phyloP scores from a whole-genome alignment of 2,113 vertebrate species.

The Leucopternis melanops region DNA sequence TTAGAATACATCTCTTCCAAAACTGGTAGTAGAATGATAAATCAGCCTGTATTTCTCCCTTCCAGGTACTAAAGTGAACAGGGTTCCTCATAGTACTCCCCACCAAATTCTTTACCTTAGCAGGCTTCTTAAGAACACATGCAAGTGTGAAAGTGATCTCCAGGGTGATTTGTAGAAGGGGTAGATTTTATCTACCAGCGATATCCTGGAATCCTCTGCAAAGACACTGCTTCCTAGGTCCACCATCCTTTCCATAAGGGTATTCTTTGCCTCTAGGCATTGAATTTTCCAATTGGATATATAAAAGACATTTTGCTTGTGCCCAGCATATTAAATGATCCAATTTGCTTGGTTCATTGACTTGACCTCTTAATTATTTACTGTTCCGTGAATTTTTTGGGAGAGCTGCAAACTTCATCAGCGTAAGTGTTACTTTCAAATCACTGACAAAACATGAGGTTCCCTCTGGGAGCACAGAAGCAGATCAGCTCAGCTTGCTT shows the following conservation, averaged over 20 bases:
- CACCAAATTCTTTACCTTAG: not conserved
- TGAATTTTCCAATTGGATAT: not conserved
- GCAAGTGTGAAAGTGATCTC: not conserved
- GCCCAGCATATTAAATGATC: not conserved
- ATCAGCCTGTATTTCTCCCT: not conserved
- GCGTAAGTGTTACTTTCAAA: not conserved
- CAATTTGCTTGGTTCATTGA: not conserved
- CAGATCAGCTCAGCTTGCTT: not conserved
- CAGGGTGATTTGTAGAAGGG: not conserved
- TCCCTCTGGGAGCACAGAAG: not conserved
- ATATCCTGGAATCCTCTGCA: not conserved
- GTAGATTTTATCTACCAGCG: not conserved
- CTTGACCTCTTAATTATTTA: not conserved
- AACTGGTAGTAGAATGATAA: not conserved
- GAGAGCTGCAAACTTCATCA: not conserved
- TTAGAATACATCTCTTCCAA: not conserved
- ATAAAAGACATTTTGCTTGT: not conserved
- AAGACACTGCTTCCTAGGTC: not conserved
- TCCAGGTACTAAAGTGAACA: not conserved
- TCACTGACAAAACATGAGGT: not conserved
- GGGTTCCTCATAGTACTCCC: not conserved
- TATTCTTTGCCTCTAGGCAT: not conserved
- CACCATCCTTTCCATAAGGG: not conserved
- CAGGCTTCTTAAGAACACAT: not conserved
- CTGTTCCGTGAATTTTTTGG: not conserved